Conservation (phyloP, 2,797 vertebrate genomes). For the Macroramphosus scolopax region DNA sequence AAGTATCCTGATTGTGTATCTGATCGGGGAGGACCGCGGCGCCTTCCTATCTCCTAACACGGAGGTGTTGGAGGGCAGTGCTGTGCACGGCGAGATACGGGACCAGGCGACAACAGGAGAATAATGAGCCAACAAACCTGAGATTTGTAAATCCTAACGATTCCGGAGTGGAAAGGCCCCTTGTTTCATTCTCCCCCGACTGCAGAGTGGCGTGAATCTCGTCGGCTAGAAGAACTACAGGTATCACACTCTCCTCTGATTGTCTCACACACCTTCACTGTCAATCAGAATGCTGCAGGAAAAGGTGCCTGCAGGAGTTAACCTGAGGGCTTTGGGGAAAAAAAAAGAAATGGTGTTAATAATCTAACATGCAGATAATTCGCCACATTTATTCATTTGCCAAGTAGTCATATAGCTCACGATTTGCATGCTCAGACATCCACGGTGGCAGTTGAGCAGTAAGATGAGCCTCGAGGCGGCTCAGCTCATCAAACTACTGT, state of each 20-base stretch:
- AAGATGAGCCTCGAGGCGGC: slow-evolving; percentile 5
- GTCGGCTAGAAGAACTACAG: slow-evolving; percentile 60
- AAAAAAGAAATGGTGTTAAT: slow-evolving; percentile 15
- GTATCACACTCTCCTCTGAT: slow-evolving; percentile 41
- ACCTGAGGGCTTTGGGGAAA: no score
- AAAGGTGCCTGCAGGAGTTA: slow-evolving; percentile 6
- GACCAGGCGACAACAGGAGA: slow-evolving; percentile 46
- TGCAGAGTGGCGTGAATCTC: slow-evolving; percentile 64
- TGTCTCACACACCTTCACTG: slow-evolving; percentile 20
- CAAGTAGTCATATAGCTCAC: slow-evolving; percentile 15
- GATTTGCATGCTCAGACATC: slow-evolving; percentile 20
- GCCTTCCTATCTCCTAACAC: slow-evolving; percentile 55
- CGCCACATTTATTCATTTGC: slow-evolving; percentile 10
- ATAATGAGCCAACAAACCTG: slow-evolving; percentile 61
- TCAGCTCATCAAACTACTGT: slow-evolving; percentile 35
- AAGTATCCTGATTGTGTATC: slow-evolving; percentile 49
- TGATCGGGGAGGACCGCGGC: slow-evolving; percentile 41
- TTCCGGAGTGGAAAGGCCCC: slow-evolving; percentile 56
- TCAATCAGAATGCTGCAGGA: slow-evolving; percentile 35
- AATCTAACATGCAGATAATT: slow-evolving; percentile 17
- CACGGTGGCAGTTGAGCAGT: slow-evolving; percentile 3
- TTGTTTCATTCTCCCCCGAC: slow-evolving; percentile 66
- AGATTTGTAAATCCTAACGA: slow-evolving; percentile 71
- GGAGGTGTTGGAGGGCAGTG: slow-evolving; percentile 52
- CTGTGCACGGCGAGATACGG: slow-evolving; percentile 53